These are phyloP conservation scores for Drosophila lacicola DNA, from an alignment of 2,888 invertebrate genomes.

Conservation along the genomic window DNA sequence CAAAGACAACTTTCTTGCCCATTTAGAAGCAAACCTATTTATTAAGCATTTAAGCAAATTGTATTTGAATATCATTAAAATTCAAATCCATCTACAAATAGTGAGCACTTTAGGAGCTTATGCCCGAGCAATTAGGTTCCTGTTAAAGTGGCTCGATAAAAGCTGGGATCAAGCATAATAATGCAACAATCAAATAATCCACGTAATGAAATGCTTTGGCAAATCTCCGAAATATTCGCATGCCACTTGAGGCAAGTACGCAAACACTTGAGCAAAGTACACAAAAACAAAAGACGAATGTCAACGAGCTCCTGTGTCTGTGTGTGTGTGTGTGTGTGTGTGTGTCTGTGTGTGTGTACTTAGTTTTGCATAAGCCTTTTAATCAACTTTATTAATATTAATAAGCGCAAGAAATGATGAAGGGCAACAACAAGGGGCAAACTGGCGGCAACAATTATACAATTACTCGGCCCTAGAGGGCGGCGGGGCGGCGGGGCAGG, in stretches of 20 bases:
- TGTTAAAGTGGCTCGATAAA: slow-evolving; percentile 19
- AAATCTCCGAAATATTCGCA: slow-evolving; percentile 39
- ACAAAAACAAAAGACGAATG: slow-evolving; percentile 23
- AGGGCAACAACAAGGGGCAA: slow-evolving; percentile 47
- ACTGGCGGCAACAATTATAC: slow-evolving; percentile 55
- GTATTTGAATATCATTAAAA: background rate
- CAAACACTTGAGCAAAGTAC: slow-evolving; percentile 34
- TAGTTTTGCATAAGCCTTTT: slow-evolving; percentile 73
- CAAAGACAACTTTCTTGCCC: background rate
- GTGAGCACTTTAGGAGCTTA: background rate
- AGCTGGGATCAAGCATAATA: slow-evolving; percentile 38
- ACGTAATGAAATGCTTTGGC: slow-evolving; percentile 12
- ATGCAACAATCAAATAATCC: slow-evolving; percentile 37
- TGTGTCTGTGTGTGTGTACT: slow-evolving; percentile 46
- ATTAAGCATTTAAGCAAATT: background rate
- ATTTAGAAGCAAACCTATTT: background rate
- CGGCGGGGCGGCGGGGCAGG: background rate
- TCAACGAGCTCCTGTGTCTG: slow-evolving; percentile 9
- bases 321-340: background rate
- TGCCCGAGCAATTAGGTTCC: background rate
- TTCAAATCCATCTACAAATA: slow-evolving; percentile 6
- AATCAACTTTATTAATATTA: slow-evolving; percentile 80
- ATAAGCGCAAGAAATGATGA: slow-evolving; percentile 50
- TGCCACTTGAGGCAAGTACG: slow-evolving; percentile 43
- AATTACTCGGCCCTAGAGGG: slow-evolving; percentile 39